Evolutionary conservation across 2,888 invertebrate species (phyloP).

Genomic region (Oscheius onirici): DNA sequence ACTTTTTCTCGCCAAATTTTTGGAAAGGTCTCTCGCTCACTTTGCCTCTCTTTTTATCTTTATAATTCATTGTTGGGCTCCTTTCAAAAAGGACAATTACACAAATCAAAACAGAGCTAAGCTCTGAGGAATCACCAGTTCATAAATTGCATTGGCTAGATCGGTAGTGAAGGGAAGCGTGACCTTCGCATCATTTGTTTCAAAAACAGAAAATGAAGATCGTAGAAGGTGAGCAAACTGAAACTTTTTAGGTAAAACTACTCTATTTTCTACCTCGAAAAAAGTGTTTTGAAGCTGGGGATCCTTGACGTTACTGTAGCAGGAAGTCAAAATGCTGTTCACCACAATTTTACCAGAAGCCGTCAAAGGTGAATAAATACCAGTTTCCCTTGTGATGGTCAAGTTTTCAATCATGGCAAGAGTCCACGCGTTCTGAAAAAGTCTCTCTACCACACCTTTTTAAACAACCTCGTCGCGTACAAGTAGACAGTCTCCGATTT

Average conservation of each 20-base stretch:
- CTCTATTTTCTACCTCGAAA: slow-evolving; percentile 3
- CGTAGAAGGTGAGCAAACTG: neutral
- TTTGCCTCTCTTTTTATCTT: too few relatives aligned
- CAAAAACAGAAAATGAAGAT: neutral
- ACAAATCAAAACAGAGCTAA: neutral
- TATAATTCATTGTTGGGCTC: too few relatives aligned
- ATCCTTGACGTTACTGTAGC: slow-evolving; percentile 2
- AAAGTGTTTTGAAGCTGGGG: neutral
- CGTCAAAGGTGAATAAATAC: slow-evolving; percentile 9
- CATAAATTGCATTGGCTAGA: neutral
- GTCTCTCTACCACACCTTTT: neutral
- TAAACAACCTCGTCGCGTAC: neutral
- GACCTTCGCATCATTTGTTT: neutral
- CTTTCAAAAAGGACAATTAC: too few relatives aligned
- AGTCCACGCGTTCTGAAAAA: neutral
- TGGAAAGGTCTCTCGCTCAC: too few relatives aligned
- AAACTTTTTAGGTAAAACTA: neutral
- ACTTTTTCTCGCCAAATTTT: too few relatives aligned
- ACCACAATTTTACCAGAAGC: neutral
- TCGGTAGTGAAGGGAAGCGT: neutral
- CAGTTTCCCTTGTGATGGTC: neutral
- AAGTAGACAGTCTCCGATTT: neutral
- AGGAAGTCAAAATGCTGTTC: slow-evolving; percentile 5
- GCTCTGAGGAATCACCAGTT: neutral
- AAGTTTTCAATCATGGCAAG: neutral